A percentile compares a stretch with the other conserved stretches of the same genome.
phyloP scores from a whole-genome alignment of 2,888 invertebrate species.

The Griposia aprilina region DNA sequence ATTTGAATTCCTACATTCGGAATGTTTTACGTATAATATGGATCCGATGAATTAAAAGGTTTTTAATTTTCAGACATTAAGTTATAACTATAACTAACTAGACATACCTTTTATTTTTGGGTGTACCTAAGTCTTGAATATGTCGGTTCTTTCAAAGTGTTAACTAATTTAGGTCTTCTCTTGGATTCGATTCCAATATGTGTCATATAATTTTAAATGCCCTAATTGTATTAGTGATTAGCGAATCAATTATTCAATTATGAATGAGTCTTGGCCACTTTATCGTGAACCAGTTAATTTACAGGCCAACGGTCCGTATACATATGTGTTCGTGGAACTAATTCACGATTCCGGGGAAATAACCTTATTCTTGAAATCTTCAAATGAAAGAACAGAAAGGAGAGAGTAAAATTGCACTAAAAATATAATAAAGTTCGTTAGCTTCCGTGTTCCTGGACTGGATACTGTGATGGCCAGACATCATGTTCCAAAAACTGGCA shows the following conservation, averaged over 20 bases:
- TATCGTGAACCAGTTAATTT: slow-evolving; percentile 32
- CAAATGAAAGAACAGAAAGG: slow-evolving; percentile 27
- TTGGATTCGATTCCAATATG: background rate
- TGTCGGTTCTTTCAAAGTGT: background rate
- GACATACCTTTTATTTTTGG: too few species aligned
- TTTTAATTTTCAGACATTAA: background rate
- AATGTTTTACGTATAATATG: background rate
- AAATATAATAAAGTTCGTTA: slow-evolving; percentile 58
- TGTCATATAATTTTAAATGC: slow-evolving; percentile 4
- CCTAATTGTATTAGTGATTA: slow-evolving; percentile 21
- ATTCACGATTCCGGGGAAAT: slow-evolving; percentile 77
- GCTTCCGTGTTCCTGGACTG: slow-evolving; percentile 68
- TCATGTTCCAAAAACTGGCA: slow-evolving; percentile 52
- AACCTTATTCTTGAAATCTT: slow-evolving; percentile 68
- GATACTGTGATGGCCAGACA: slow-evolving; percentile 56
- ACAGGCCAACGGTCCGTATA: slow-evolving; percentile 69
- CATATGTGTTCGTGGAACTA: slow-evolving; percentile 69
- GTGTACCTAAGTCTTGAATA: too few species aligned
- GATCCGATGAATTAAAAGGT: background rate
- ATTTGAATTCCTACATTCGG: background rate
- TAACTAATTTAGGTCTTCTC: background rate
- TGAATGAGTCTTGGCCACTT: slow-evolving; percentile 26
- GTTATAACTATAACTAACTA: background rate
- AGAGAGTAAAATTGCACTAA: slow-evolving; percentile 45
- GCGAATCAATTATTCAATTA: slow-evolving; percentile 35